A percentile compares a stretch with the other conserved stretches of the same genome.
These are phyloP conservation scores for Alviniconcha marisindica DNA, from an alignment of 1,140 invertebrate genomes.

Conservation along the genomic window DNA sequence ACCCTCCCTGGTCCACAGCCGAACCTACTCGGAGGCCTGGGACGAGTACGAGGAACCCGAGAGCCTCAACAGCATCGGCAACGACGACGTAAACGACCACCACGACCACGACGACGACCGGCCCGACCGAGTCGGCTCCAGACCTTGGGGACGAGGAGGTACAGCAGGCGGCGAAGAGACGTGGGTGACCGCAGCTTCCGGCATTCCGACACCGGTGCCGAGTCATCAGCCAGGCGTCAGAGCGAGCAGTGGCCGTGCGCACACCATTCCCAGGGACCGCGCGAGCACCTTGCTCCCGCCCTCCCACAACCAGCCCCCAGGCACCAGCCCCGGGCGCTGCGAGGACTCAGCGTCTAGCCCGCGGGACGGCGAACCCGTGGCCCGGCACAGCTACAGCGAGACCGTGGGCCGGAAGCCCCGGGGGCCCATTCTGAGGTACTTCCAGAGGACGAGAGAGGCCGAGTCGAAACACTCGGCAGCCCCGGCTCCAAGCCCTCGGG, in stretches of 20 bases:
- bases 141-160: neutral
- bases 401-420: neutral
- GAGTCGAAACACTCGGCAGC: too few relatives aligned
- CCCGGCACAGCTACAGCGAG: neutral
- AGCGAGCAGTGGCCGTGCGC: neutral
- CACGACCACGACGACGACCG: neutral
- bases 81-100: neutral
- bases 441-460: neutral
- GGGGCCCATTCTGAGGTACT: neutral
- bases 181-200: neutral
- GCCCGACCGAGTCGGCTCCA: neutral
- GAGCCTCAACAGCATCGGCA: too few relatives aligned
- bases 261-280: neutral
- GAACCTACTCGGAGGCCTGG: conserved; percentile 17
- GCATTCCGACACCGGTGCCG: neutral
- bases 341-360: too few relatives aligned
- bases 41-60: conserved; percentile 10
- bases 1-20: neutral
- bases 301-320: neutral
- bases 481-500: too few relatives aligned
- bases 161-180: neutral
- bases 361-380: neutral
- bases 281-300: neutral
- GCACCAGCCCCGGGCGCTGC: too few relatives aligned
- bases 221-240: neutral